Evolutionary conservation across 1,140 invertebrate species (phyloP).

Genomic region (Drosophila willistoni): DNA sequence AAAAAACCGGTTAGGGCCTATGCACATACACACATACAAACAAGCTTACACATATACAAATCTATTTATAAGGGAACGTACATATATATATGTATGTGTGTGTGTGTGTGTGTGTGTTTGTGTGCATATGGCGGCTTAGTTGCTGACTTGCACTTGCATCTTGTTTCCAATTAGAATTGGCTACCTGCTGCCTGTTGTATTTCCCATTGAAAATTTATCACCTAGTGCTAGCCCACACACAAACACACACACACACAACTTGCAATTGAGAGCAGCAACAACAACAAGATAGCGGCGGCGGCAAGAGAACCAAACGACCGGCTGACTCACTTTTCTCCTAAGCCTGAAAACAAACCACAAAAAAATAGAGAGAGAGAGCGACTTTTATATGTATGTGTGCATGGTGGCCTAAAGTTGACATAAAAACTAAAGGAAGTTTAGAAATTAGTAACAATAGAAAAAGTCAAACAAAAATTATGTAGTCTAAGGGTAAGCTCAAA

Average conservation of each 20-base stretch:
- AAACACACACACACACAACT: slow-evolving; percentile 1
- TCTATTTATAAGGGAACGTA: background rate
- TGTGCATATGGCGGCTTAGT: slow-evolving; percentile 42
- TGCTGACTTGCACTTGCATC: slow-evolving; percentile 32
- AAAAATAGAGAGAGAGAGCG: background rate
- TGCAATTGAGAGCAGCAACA: slow-evolving; percentile 2
- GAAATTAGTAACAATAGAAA: background rate
- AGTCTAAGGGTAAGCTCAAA: too few relatives aligned
- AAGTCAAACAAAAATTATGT: too few relatives aligned
- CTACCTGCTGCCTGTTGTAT: too few relatives aligned
- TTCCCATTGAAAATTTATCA: slow-evolving; percentile 9
- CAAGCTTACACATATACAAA: slow-evolving; percentile 5
- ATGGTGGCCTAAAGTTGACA: background rate
- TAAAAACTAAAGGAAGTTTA: background rate
- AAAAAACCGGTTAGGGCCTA: slow-evolving; percentile 16
- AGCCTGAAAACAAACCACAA: slow-evolving; percentile 10
- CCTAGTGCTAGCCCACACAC: slow-evolving; percentile 7
- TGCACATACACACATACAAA: background rate
- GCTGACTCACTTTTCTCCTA: slow-evolving; percentile 14
- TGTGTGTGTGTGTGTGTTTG: slow-evolving; percentile 4
- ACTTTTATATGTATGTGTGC: background rate
- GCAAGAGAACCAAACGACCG: background rate
- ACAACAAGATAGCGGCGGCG: background rate
- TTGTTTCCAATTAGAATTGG: slow-evolving; percentile 21
- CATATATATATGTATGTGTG: background rate